Evolutionary conservation across 1,140 invertebrate species (phyloP), one percentile per base, ranked within the genome.

Genomic region (Lepidotrigona ventralis): DNA sequence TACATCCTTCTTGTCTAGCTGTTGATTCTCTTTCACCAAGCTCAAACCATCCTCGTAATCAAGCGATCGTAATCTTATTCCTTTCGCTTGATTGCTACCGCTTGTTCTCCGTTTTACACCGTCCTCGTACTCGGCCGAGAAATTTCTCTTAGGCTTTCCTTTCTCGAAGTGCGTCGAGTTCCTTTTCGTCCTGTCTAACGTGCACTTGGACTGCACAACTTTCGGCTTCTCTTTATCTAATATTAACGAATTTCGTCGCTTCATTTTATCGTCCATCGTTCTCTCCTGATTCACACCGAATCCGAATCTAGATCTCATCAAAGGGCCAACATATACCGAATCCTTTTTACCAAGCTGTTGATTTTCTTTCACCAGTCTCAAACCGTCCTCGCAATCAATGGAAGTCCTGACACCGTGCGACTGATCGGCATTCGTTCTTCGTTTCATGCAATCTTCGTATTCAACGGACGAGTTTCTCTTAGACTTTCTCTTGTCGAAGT

Each of bases 391-490:
- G 69, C 91, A 93, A 58, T 93, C 93, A 23, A 92, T 81, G 0
- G 92, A 91, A 6, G 89, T 85, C 17, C 86, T 76, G 19, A 83
- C 79, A 14, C 51, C 82, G 33, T 87, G 87, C 0, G 60, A 39
- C 21, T 87, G 86, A 29, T 92, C 88, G 8, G n/a, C 39, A 26
- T 81, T 86, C 6, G 79, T 87, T 54, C 89, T 87, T 12, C 86
- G 85, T 73, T 92, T 92, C 60, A 90, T 72, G 63, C 90, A 91
- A 29, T 93, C 91, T n/a, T 93, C 92, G 63, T 92, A 92, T 23
- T 91, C 91, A 66, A 90, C 86, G 4, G 92, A 89, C 21, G 88
- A 93, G 53, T 92, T 90, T 11, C 90, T 84, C 64, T 93, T 92
- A 17, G 88, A 74, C 60, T 87, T 88, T 0, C 78, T 66, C 64